These are phyloP conservation scores for Laupala kohalensis DNA, from an alignment of 1,140 invertebrate genomes.

Conservation along the genomic window DNA sequence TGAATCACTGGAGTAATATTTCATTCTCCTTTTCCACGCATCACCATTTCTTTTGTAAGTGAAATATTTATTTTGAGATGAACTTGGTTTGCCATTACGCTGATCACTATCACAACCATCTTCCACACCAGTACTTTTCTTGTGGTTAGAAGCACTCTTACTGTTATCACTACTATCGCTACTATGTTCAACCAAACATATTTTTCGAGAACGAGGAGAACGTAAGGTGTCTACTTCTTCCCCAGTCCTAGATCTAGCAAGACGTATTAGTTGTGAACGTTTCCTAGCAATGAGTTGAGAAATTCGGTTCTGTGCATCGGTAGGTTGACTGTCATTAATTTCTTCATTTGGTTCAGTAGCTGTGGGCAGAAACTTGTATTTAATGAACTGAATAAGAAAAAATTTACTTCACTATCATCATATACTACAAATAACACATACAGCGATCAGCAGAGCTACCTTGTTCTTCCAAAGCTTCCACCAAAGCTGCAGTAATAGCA, in stretches of 20 bases:
- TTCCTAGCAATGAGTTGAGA: constrained; percentile 12
- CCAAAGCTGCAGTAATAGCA: constrained; percentile 5
- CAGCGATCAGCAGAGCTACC: not conserved
- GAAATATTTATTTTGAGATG: not conserved
- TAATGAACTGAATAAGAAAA: not conserved
- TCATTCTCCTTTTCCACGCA: constrained; percentile 6
- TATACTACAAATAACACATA: not conserved
- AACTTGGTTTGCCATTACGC: not conserved
- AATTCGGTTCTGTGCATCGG: constrained; percentile 6
- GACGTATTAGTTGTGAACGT: constrained; percentile 9
- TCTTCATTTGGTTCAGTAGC: constrained; percentile 1
- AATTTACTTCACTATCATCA: not conserved
- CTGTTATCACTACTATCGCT: constrained; percentile 8
- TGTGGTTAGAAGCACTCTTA: not conserved
- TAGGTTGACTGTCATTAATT: not conserved
- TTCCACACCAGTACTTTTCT: not conserved
- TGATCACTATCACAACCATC: not conserved
- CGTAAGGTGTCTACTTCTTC: not conserved
- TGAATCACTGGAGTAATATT: constrained; percentile 6
- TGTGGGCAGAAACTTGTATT: not conserved
- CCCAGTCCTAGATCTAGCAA: not conserved
- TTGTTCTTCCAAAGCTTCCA: constrained; percentile 7
- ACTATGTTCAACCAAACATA: not conserved
- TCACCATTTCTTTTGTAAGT: not conserved
- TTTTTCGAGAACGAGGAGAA: not conserved